phyloP scores from a whole-genome alignment of 2,113 vertebrate genomes.

The Diphyllodes magnificus region DNA sequence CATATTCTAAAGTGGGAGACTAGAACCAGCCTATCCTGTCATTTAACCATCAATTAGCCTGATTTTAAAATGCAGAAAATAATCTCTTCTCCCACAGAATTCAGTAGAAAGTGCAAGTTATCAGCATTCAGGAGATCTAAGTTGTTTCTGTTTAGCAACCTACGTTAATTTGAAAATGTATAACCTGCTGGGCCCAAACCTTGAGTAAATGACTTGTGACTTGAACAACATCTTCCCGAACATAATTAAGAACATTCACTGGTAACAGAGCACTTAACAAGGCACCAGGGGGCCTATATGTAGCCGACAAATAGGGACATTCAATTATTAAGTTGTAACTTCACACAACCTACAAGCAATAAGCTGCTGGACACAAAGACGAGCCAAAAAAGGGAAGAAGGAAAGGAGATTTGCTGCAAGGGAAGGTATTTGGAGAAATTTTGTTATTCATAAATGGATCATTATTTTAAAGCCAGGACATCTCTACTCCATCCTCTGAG shows the following conservation, averaged over 20 bases:
- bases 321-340: conserved; percentile 16
- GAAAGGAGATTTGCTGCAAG: neutral
- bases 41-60: neutral
- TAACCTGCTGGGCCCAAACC: conserved; percentile 49
- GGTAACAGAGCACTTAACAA: conserved; percentile 39
- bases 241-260: conserved; percentile 17
- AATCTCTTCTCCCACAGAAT: neutral
- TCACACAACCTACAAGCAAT: neutral
- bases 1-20: neutral
- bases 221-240: neutral
- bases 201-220: conserved; percentile 41
- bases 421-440: neutral
- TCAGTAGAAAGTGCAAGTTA: neutral
- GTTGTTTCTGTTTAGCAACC: conserved; percentile 2
- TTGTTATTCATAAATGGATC: neutral
- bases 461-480: neutral
- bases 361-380: neutral
- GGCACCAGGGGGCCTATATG: neutral
- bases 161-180: conserved; percentile 43
- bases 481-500: neutral
- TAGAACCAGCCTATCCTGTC: neutral
- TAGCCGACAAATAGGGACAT: neutral
- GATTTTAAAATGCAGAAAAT: neutral
- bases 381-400: neutral
- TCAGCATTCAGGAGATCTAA: neutral